Base-by-base conservation (phyloP, 1,140 invertebrate genomes). In the Coenobita brevimanus region DNA sequence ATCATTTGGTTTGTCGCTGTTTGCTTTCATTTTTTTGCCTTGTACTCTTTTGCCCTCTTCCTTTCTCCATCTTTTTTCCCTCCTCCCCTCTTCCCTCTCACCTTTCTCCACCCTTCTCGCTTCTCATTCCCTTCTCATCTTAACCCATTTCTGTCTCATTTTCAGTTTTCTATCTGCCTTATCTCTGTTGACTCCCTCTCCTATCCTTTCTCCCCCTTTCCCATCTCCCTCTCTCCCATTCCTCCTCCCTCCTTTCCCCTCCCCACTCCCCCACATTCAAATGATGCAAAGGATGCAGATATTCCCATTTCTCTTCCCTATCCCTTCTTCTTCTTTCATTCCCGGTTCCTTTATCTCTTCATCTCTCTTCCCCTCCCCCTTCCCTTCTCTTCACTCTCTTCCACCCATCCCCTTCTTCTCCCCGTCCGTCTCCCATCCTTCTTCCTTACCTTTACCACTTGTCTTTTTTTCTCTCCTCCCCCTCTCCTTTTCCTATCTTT, bases 51-150 rank as follows among this genome's bases (percentile, higher is more conserved):
- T n/a, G n/a, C n/a, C n/a, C 36, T 24, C 76, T 60, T 30, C 36
- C 43, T 60, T 30, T 33, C 76, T 79, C 76, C 24, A 27, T 62
- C 78, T 38, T 57, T 30, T 33, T 62, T 36, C n/a, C 78, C 33
- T n/a, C 50, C 17, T 15, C n/a, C 78, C 17, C 78, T 62, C 54
- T 62, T 57, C 4, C 24, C 30, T 30, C 30, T 50, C 50, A 10
- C 30, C 36, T 17, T 38, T 33, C 46, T 27, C 6, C 46, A 33
- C 50, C 24, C 41, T 15, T 30, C 24, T 13, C 27, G 15, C 3
- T 71, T 6, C 38, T 10, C 38, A 8, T 71, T 13, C 21, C 67
- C 21, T 71, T 30, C 8, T 8, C 27, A 2, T 2, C 27, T 36
- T 27, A 4, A 10, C 41, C 41, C 3, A 6, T 46, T 30, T 24